Evolutionary conservation across 2,797 vertebrate genomes (phyloP).

Genomic region (Garrulus glandarius): DNA sequence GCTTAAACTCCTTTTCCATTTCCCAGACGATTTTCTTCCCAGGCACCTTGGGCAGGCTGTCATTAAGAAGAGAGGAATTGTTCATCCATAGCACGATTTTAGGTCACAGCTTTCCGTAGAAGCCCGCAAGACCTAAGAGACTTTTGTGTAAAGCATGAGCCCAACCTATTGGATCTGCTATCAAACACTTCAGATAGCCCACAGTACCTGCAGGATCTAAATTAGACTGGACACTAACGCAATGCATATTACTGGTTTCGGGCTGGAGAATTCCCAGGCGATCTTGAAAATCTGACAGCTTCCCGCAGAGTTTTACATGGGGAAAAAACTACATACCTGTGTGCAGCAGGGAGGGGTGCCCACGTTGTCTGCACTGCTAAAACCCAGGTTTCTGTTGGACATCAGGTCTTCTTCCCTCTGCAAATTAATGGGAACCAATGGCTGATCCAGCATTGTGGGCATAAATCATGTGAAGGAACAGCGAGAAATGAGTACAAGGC

Average conservation of each 20-base stretch:
- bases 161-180: not conserved
- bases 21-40: not conserved
- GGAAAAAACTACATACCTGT: not conserved
- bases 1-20: not conserved
- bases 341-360: not conserved
- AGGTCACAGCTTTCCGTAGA: not conserved
- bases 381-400: not conserved
- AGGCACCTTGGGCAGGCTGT: not conserved
- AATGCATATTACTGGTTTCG: slow-evolving; percentile 56
- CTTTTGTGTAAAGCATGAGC: not conserved
- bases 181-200: not conserved
- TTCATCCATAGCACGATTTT: not conserved
- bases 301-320: slow-evolving; percentile 30
- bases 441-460: slow-evolving; percentile 48
- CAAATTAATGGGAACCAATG: slow-evolving; percentile 69
- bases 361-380: not conserved
- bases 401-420: slow-evolving; percentile 46
- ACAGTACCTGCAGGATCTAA: slow-evolving; percentile 63
- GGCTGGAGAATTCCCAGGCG: slow-evolving; percentile 38
- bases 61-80: not conserved
- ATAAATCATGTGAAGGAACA: slow-evolving; percentile 79
- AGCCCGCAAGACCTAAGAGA: not conserved
- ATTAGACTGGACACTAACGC: slow-evolving; percentile 76
- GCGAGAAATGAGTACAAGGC: slow-evolving; percentile 82
- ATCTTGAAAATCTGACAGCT: slow-evolving; percentile 58